Conservation (phyloP, 2,888 invertebrate genomes). For the Xestia xanthographa region DNA sequence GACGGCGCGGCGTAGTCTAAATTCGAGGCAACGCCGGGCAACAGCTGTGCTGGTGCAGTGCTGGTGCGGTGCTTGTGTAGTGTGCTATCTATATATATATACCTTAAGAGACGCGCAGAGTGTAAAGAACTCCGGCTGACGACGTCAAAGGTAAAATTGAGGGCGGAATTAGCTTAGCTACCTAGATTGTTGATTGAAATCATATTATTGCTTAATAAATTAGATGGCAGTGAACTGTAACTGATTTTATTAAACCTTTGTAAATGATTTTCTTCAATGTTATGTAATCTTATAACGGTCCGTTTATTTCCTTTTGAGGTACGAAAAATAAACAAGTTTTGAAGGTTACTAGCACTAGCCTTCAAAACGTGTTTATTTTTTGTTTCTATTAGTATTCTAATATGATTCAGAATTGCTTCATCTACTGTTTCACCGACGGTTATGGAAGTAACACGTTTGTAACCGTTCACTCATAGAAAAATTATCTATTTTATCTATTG, state of each 20-base stretch:
- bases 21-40: too few species aligned
- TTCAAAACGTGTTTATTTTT: background rate
- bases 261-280: too few species aligned
- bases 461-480: background rate
- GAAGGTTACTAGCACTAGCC: background rate
- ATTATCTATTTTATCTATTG: background rate
- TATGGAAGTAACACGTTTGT: background rate
- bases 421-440: background rate
- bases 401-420: background rate
- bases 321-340: background rate
- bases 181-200: constrained; percentile 23
- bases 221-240: background rate
- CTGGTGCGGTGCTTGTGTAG: too few species aligned
- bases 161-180: constrained; percentile 16
- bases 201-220: background rate
- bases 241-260: background rate
- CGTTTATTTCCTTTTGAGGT: background rate
- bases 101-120: too few species aligned
- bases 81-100: too few species aligned
- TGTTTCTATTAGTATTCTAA: background rate
- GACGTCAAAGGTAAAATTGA: constrained; percentile 33
- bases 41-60: too few species aligned
- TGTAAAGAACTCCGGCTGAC: constrained; percentile 7
- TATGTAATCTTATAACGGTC: too few species aligned
- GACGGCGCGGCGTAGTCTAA: too few species aligned